Conservation (phyloP, 1,140 invertebrate species). For the Trachelipus rathkii region DNA sequence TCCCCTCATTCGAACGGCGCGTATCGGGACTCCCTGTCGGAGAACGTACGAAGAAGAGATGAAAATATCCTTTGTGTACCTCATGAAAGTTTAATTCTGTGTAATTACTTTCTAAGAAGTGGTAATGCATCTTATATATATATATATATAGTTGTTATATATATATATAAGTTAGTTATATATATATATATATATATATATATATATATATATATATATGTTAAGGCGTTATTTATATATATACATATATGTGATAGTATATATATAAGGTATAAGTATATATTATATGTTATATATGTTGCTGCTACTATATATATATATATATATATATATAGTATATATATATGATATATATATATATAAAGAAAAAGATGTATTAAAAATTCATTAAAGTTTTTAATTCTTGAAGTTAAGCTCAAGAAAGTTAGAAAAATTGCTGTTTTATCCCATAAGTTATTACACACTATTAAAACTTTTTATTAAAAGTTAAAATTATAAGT, state of each 20-base stretch:
- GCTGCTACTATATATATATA: too few relatives aligned
- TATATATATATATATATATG: too few relatives aligned
- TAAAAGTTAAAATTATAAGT: conserved; percentile 9
- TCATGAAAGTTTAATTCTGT: conserved; percentile 8
- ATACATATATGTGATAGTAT: background rate
- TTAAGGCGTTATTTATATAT: too few relatives aligned
- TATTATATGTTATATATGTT: conserved; percentile 15
- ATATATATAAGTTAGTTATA: conserved; percentile 15
- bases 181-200: background rate
- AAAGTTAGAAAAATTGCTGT: background rate
- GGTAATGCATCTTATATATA: background rate
- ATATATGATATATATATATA: conserved; percentile 15
- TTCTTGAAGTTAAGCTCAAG: background rate
- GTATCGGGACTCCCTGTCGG: background rate
- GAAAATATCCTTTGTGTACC: conserved; percentile 12
- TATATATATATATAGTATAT: background rate
- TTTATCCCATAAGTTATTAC: conserved; percentile 8
- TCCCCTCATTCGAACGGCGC: background rate
- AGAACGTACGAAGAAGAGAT: background rate
- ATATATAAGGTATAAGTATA: background rate
- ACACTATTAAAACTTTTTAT: conserved; percentile 9
- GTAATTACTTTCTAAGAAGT: conserved; percentile 10
- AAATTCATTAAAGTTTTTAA: background rate
- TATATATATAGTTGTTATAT: conserved; percentile 15
- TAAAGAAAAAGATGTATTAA: background rate